Percentiles rank a stretch among this genome's conserved stretches.
Evolutionary conservation across 2,797 vertebrate genomes (phyloP).

Genomic region (Myioborus melanocephalus): DNA sequence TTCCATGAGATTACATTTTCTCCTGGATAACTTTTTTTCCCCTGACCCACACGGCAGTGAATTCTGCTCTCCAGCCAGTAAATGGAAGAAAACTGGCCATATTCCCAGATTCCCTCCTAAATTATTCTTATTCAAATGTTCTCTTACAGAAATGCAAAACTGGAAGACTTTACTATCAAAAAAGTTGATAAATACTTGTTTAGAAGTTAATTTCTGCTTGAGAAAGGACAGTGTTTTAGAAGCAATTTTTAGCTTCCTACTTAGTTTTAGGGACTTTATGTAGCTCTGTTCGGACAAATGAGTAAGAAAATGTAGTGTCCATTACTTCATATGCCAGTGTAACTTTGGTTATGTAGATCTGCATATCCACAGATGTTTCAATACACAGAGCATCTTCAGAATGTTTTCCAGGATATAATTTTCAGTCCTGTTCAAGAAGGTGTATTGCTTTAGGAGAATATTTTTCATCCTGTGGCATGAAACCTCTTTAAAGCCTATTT

Average conservation of each 20-base stretch:
- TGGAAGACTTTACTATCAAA: background rate
- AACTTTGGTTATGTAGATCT: background rate
- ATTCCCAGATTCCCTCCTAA: background rate
- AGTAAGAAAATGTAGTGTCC: background rate
- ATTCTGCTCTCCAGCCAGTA: background rate
- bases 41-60: accelerated
- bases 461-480: background rate
- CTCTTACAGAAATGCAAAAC: background rate
- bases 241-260: background rate
- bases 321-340: background rate
- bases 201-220: background rate
- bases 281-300: background rate
- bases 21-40: background rate
- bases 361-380: background rate
- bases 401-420: background rate
- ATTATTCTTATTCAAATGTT: background rate
- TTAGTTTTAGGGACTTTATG: background rate
- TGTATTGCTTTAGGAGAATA: background rate
- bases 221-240: background rate
- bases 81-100: background rate
- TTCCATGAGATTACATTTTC: background rate
- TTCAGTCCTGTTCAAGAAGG: background rate
- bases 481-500: background rate
- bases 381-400: background rate
- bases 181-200: background rate